Evolutionary conservation across 2,888 invertebrate genomes (phyloP).

Genomic region (Drosophila anomelani): DNA sequence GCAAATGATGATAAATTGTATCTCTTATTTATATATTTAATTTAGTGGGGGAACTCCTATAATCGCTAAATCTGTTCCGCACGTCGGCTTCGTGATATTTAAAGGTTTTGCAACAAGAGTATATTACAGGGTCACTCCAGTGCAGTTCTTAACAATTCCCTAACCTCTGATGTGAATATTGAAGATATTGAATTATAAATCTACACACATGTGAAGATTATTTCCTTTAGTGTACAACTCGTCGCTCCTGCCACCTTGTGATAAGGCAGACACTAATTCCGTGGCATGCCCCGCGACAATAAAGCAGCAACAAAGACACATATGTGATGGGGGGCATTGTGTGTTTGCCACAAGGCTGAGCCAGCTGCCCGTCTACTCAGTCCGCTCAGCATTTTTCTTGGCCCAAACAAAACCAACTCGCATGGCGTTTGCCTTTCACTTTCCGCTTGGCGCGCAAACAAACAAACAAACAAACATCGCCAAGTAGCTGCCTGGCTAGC

Average conservation of each 20-base stretch:
- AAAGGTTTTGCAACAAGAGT: neutral
- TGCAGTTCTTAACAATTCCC: neutral
- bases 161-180: neutral
- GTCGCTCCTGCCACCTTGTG: conserved; percentile 34
- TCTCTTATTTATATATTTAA: no score
- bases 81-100: neutral
- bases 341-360: conserved; percentile 44
- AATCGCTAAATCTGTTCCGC: neutral
- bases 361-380: conserved; percentile 37
- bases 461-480: conserved; percentile 52
- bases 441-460: conserved; percentile 55
- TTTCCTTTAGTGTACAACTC: conserved; percentile 6
- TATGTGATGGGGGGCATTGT: conserved; percentile 31
- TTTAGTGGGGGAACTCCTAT: no score
- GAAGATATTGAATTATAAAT: neutral
- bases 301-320: conserved; percentile 23
- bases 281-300: conserved; percentile 48
- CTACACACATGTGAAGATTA: neutral
- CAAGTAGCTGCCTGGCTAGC: conserved; percentile 52
- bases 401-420: conserved; percentile 21
- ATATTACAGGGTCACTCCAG: neutral
- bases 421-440: conserved; percentile 64
- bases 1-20: neutral
- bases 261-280: conserved; percentile 54
- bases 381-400: conserved; percentile 10